Evolutionary conservation across 1,140 invertebrate species (phyloP).

Genomic region (Eumeta japonica): DNA sequence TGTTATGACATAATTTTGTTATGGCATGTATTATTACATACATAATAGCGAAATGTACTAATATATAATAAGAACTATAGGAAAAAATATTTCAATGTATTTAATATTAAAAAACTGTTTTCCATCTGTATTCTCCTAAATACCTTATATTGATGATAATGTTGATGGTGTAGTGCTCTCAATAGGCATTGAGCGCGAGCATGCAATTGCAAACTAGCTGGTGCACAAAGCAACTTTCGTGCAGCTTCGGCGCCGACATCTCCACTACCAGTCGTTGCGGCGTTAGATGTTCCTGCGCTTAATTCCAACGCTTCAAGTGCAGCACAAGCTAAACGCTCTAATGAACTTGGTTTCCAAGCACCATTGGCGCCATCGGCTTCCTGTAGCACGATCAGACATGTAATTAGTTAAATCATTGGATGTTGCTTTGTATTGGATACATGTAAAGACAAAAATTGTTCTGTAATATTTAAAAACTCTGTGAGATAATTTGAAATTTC

Average conservation of each 20-base stretch:
- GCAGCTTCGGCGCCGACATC: slow-evolving; percentile 52
- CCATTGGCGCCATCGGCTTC: slow-evolving; percentile 27
- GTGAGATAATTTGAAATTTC: background rate
- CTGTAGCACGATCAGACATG: too few species aligned
- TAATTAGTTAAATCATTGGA: background rate
- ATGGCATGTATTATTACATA: too few species aligned
- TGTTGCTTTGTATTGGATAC: background rate
- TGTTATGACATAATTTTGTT: too few species aligned
- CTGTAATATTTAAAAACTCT: background rate
- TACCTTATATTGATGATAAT: slow-evolving; percentile 87
- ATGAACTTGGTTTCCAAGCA: slow-evolving; percentile 37
- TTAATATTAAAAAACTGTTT: background rate
- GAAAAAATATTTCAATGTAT: background rate
- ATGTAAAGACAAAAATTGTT: background rate
- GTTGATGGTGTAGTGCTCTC: slow-evolving; percentile 74
- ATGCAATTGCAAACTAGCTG: slow-evolving; percentile 77
- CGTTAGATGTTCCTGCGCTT: slow-evolving; percentile 17
- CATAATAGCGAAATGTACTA: background rate
- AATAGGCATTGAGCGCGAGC: slow-evolving; percentile 77
- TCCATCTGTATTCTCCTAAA: too few species aligned
- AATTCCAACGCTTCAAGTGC: slow-evolving; percentile 48
- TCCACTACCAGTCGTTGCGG: slow-evolving; percentile 17
- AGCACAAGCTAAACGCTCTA: slow-evolving; percentile 48
- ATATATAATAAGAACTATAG: background rate
- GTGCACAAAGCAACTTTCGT: slow-evolving; percentile 77